phyloP scores from a whole-genome alignment of 2,888 invertebrate genomes.

The Caenorhabditis doughertyi region DNA sequence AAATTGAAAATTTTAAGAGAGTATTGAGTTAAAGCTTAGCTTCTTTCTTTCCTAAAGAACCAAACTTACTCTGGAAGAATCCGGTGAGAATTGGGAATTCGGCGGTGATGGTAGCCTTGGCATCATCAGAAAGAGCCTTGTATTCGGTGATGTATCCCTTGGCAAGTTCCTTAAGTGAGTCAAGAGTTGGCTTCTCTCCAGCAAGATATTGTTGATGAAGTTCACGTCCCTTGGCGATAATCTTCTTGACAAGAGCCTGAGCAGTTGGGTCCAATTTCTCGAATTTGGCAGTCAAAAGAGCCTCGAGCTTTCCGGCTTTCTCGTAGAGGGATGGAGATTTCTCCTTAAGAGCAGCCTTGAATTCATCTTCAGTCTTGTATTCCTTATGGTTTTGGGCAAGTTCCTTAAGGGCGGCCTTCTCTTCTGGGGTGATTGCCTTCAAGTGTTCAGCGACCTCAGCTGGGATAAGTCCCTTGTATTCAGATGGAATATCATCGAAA shows the following conservation, averaged over 20 bases:
- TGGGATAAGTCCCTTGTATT: conserved; percentile 79
- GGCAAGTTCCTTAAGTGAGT: conserved; percentile 70
- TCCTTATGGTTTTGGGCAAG: conserved; percentile 74
- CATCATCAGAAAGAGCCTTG: conserved; percentile 75
- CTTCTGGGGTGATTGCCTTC: conserved; percentile 78
- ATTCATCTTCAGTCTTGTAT: conserved; percentile 74
- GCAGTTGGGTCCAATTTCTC: conserved; percentile 76
- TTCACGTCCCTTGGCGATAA: conserved; percentile 76
- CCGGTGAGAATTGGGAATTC: conserved; percentile 80
- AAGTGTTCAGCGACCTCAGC: conserved; percentile 80
- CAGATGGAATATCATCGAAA: conserved; percentile 78
- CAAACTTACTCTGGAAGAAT: conserved; percentile 68
- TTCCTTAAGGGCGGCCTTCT: conserved; percentile 79
- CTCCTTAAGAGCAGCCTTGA: conserved; percentile 78
- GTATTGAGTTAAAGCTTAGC: background rate
- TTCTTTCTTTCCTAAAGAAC: background rate
- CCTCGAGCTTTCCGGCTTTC: conserved; percentile 76
- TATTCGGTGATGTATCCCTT: conserved; percentile 70
- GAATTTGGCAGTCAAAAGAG: conserved; percentile 70
- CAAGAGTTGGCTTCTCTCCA: conserved; percentile 79
- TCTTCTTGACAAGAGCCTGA: conserved; percentile 77
- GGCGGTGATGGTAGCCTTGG: conserved; percentile 76
- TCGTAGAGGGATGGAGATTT: conserved; percentile 78
- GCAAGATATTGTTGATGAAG: conserved; percentile 75
- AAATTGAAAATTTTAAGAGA: conserved; percentile 1